phyloP scores from a whole-genome alignment of 1,140 invertebrate species.

The Venturia canescens region DNA sequence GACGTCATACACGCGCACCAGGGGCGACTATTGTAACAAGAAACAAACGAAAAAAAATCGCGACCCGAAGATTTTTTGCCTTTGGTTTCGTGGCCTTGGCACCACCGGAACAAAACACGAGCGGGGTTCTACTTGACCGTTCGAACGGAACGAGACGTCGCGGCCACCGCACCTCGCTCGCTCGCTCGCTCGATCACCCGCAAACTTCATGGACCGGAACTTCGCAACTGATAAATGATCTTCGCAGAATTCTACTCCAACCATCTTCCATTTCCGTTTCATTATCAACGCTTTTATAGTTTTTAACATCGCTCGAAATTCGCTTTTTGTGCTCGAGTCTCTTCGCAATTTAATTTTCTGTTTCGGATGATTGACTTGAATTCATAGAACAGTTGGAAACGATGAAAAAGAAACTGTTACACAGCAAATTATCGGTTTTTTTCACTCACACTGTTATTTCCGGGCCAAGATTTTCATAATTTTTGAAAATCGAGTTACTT shows the following conservation, averaged over 20 bases:
- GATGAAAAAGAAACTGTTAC: too few species aligned
- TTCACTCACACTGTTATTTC: too few species aligned
- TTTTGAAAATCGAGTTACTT: too few species aligned
- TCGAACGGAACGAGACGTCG: constrained; percentile 29
- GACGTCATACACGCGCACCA: neutral
- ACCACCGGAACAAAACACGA: constrained; percentile 29
- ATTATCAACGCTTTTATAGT: neutral
- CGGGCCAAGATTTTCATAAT: too few species aligned
- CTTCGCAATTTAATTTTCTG: neutral
- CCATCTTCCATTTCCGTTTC: constrained; percentile 12
- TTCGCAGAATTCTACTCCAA: neutral
- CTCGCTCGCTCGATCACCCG: neutral
- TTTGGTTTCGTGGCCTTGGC: constrained; percentile 30
- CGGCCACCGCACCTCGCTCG: neutral
- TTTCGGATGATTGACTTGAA: too few species aligned
- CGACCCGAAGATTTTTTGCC: constrained; percentile 3
- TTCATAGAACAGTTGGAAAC: too few species aligned
- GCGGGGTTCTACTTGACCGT: constrained; percentile 25
- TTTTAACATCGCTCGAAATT: neutral
- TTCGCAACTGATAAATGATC: constrained; percentile 17
- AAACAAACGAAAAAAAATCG: neutral
- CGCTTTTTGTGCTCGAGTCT: neutral
- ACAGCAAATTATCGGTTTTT: too few species aligned
- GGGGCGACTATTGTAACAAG: too few species aligned
- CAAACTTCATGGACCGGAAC: constrained; percentile 33